Percentiles rank a stretch among this genome's conserved stretches.
Conservation (phyloP, 2,797 vertebrate genomes). For the Coregonus suidteri region DNA sequence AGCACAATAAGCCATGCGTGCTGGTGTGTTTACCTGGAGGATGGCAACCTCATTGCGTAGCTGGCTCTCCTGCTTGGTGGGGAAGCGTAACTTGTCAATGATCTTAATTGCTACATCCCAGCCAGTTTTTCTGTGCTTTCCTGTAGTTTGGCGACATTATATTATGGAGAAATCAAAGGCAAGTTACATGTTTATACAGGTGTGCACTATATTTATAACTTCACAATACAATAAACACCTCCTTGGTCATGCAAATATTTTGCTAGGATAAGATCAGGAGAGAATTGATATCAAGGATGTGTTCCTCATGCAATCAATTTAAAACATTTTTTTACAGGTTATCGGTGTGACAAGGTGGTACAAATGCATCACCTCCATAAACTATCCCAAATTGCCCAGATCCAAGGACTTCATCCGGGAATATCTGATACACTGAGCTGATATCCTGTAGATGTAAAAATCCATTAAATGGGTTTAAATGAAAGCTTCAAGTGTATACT, state of each 20-base stretch:
- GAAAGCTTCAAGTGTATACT: not conserved
- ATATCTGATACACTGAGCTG: conserved; percentile 96
- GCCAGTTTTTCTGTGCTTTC: conserved; percentile 95
- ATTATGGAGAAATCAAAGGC: not conserved
- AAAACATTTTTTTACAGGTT: conserved; percentile 1
- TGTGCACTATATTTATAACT: not conserved
- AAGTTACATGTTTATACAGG: not conserved
- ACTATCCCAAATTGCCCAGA: conserved; percentile 98
- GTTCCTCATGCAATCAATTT: not conserved
- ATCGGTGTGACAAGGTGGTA: not conserved
- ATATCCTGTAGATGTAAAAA: conserved; percentile 81
- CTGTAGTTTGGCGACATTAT: conserved; percentile 62
- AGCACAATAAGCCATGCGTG: not conserved
- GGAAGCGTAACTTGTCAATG: conserved; percentile 96
- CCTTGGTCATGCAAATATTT: too few relatives aligned
- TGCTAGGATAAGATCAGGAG: too few relatives aligned
- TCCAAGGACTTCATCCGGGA: conserved; percentile 94
- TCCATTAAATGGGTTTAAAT: not conserved
- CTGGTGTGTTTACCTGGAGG: conserved; percentile 82
- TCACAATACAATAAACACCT: too few relatives aligned
- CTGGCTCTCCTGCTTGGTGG: conserved; percentile 97
- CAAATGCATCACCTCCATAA: conserved; percentile 86
- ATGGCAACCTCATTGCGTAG: conserved; percentile 98
- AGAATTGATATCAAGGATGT: too few relatives aligned
- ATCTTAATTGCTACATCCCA: conserved; percentile 98